Conservation (phyloP, 2,888 invertebrate species). For the Drosophila meridiana region DNA sequence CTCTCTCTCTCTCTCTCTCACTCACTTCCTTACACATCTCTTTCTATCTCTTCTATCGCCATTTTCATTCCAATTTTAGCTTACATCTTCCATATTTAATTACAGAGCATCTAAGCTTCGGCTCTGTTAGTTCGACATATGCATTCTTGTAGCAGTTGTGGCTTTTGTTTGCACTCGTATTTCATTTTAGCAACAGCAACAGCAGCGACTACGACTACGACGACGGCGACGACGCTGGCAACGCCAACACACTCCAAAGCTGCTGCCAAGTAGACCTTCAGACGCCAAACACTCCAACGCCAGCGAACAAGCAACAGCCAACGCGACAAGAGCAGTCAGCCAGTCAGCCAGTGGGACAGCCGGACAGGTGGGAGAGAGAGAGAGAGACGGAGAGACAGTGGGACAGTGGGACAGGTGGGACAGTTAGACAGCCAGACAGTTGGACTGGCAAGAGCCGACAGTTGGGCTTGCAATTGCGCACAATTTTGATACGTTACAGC, state of each 20-base stretch:
- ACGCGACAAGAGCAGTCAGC: constrained; percentile 65
- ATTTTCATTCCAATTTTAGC: neutral
- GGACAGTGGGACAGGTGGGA: constrained; percentile 35
- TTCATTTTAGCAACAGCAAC: constrained; percentile 67
- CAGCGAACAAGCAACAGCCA: constrained; percentile 50
- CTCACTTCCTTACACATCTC: neutral
- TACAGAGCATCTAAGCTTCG: constrained; percentile 43
- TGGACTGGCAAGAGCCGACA: constrained; percentile 59
- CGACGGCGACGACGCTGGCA: constrained; percentile 28
- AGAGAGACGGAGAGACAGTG: constrained; percentile 32
- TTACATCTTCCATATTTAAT: fast-evolving
- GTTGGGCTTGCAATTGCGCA: constrained; percentile 78
- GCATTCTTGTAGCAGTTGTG: constrained; percentile 49
- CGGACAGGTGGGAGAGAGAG: constrained; percentile 34
- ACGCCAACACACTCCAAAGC: constrained; percentile 77
- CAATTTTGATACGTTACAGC: constrained; percentile 61
- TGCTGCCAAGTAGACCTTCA: constrained; percentile 81
- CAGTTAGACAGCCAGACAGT: constrained; percentile 44
- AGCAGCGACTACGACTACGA: constrained; percentile 1
- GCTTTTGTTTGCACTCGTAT: constrained; percentile 77
- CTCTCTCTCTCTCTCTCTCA: neutral
- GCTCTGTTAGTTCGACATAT: neutral
- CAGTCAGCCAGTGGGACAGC: constrained; percentile 26
- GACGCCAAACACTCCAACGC: constrained; percentile 81
- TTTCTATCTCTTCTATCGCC: neutral